Base-by-base conservation (phyloP, 2,113 vertebrate genomes). In the Cisticola juncidis region DNA sequence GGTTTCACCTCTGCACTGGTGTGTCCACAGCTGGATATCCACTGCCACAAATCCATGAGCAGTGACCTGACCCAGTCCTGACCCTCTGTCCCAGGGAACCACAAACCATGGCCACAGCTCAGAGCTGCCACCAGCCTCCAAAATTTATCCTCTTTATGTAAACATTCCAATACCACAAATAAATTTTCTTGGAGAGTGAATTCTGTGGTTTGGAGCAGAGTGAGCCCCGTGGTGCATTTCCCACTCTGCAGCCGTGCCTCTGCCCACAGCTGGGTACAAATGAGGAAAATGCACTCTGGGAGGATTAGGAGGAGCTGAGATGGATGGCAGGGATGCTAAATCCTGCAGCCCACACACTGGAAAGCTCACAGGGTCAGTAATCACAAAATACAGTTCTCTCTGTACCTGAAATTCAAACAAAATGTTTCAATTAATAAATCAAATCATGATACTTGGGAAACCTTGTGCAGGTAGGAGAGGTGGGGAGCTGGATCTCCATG, bases 101-200 rank as follows among this genome's bases (percentile, higher is more conserved):
- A 1, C 35, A 47, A 47, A n/a, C 21, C 11, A 17, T 6, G 2
- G 0, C 23, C 44, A 42, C 0, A 23, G 62, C 71, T 7, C 2
- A 47, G 38, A 81, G 31, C 0, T 0, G 65, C 18, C 4, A 3
- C 9, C 24, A 12, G 1, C 4, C 61, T 48, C 58, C 53, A 56
- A 26, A 31, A 44, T 40, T 61, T 65, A 26, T 19, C 23, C 3
- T 76, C 65, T n/a, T 48, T 53, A n/a, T 4, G 8, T 20, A 36
- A 36, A 44, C 51, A 54, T 28, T 58, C 33, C 68, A 56, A 76
- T 5, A 73, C 9, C 3, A 61, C 17, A 69, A 66, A 72, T 44
- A 24, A 18, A 3, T 79, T 81, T 56, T 11, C 57, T 72, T 70
- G 40, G 57, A 23, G 60, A n/a, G 31, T 10, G 31, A 57, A 35